Base-by-base conservation (phyloP, 2,888 invertebrate species). In the Drosophila kambysellisi region DNA sequence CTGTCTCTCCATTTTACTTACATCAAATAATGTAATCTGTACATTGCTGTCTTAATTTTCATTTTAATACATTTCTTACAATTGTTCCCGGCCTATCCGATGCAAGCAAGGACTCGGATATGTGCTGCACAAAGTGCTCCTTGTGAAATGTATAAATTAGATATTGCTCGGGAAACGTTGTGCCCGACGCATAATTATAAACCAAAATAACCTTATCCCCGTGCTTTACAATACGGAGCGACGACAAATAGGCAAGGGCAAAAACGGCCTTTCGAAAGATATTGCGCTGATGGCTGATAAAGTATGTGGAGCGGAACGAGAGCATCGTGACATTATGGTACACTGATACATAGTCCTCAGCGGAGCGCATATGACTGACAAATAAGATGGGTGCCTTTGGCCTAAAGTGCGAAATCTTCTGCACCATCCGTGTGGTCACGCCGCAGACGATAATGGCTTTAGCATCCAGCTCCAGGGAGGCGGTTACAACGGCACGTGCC, bases 351-450 rank as follows among this genome's bases (percentile, higher is more conserved):
- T 89, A 92, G 8, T 91, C 85, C n/a, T 82, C 83, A 0, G 88
- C 79, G 1, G 89, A 87, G 9, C 79, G 77, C 78, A 90, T 79
- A 12, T 82, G 81, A 5, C 92, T 91, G 3, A 92, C 76, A 5
- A 89, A 90, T 4, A 92, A 63, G 20, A 93, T 91, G 11, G 91
- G 88, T 0, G 85, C 80, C 4, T 65, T 81, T 0, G 93, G 92
- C 0, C 93, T 84, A 65, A 88, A 93, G 66, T 92, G 92, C 0
- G 93, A 74, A 1, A 93, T 72, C 74, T 91, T 91, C 15, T 85
- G 80, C 8, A 91, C 90, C 92, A 92, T 92, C 8, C 90, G 84
- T 0, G 91, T 90, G 29, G 85, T 83, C 4, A 84, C 63, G 3
- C 92, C 87, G 20, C 88, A 89, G 2, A 93, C 81, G 1, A 93